phyloP scores from a whole-genome alignment of 2,113 vertebrate species.

The Accipiter cooperii region DNA sequence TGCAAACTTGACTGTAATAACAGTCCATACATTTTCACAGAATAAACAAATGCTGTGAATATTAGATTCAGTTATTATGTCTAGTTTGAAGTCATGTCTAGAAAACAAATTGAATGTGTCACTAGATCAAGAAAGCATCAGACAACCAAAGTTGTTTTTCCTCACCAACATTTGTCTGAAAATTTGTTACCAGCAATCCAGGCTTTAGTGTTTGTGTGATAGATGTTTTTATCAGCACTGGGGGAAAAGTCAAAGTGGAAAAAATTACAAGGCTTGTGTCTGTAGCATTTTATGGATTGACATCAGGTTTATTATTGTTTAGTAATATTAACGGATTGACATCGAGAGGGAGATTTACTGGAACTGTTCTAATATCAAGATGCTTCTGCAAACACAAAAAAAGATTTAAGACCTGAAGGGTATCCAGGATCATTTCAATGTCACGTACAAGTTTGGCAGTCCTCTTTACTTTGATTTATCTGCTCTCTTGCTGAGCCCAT shows the following conservation, averaged over 20 bases:
- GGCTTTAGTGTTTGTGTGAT: not conserved
- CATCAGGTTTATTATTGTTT: not conserved
- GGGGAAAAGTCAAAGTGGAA: not conserved
- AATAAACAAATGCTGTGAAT: not conserved
- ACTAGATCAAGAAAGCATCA: not conserved
- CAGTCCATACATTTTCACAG: not conserved
- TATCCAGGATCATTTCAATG: slow-evolving; percentile 38
- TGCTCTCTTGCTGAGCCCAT: not conserved
- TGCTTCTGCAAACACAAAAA: slow-evolving; percentile 27
- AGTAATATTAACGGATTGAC: not conserved
- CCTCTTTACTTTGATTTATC: slow-evolving; percentile 43
- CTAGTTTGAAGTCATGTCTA: not conserved
- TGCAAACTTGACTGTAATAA: not conserved
- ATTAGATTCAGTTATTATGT: not conserved
- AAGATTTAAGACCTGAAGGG: slow-evolving; percentile 33
- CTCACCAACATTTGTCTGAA: not conserved
- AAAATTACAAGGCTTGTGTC: not conserved
- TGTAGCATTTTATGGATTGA: not conserved
- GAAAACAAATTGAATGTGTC: not conserved
- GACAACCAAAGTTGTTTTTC: not conserved
- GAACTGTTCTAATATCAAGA: not conserved
- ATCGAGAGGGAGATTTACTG: not conserved
- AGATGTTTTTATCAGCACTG: not conserved
- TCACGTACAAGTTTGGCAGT: slow-evolving; percentile 11
- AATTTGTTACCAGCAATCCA: not conserved